phyloP scores from a whole-genome alignment of 1,140 invertebrate species.

The Nebria ingens region DNA sequence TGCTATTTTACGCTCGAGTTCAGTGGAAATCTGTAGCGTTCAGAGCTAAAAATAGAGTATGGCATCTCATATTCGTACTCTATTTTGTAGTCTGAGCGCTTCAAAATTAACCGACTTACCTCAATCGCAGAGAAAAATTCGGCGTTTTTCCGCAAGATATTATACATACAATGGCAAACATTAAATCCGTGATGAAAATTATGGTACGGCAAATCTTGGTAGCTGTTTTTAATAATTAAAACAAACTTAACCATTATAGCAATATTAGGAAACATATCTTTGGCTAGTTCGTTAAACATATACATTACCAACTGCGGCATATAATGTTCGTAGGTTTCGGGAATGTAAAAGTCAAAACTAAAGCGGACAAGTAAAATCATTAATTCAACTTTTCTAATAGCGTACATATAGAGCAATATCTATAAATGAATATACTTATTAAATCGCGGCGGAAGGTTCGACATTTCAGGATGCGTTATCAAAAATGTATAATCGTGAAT shows the following conservation, averaged over 20 bases:
- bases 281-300: conserved; percentile 39
- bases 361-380: too few species aligned
- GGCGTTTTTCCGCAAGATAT: conserved; percentile 38
- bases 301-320: conserved; percentile 38
- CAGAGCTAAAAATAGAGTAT: too few species aligned
- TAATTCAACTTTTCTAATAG: background rate
- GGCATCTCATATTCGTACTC: too few species aligned
- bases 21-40: too few species aligned
- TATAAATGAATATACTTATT: conserved; percentile 27
- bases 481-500: conserved; percentile 4
- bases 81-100: too few species aligned
- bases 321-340: conserved; percentile 32
- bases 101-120: too few species aligned
- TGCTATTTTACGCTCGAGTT: too few species aligned
- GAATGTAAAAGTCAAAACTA: conserved; percentile 43
- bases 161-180: conserved; percentile 45
- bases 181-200: conserved; percentile 48
- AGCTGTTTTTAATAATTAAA: conserved; percentile 38
- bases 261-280: conserved; percentile 30
- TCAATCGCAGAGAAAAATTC: conserved; percentile 39
- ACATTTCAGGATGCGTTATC: conserved; percentile 5
- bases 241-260: conserved; percentile 34
- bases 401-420: too few species aligned
- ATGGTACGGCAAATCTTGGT: conserved; percentile 43
- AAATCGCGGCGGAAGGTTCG: conserved; percentile 31